Percentiles rank a stretch among this genome's conserved stretches.
Conservation (phyloP, 2,888 invertebrate species). For the Timema cristinae region DNA sequence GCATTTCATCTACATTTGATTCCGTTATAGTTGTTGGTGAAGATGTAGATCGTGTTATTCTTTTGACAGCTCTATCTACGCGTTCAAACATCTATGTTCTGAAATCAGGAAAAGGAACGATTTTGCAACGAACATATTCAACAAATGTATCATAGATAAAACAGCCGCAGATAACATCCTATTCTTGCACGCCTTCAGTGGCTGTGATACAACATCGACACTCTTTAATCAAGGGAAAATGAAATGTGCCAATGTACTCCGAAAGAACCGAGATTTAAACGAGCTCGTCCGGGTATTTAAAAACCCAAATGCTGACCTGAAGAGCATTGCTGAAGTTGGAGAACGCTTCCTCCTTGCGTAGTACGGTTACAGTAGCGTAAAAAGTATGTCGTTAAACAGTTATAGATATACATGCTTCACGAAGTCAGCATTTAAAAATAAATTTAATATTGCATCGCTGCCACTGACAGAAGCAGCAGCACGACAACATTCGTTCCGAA, state of each 20-base stretch:
- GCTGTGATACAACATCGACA: neutral
- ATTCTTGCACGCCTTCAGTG: constrained; percentile 6
- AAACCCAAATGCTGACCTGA: neutral
- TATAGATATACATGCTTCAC: constrained; percentile 1
- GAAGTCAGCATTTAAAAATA: constrained; percentile 31
- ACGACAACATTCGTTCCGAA: constrained; percentile 32
- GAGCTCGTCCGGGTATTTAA: neutral
- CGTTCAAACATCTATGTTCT: neutral
- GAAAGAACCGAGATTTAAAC: neutral
- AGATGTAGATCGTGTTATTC: neutral
- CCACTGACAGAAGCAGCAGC: constrained; percentile 30
- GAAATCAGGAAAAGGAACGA: neutral
- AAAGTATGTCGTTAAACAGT: constrained; percentile 10
- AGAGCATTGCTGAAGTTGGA: constrained; percentile 3
- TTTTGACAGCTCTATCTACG: neutral
- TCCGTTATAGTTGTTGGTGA: neutral
- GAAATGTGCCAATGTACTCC: neutral
- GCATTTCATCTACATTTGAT: neutral
- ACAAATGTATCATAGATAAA: neutral
- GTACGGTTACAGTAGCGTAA: neutral
- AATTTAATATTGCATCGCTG: constrained; percentile 28
- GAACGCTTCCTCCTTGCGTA: neutral
- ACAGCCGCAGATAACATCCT: neutral
- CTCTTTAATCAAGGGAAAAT: constrained; percentile 1
- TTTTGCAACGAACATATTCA: constrained; percentile 1